These are phyloP conservation scores for Myoxocephalus aenaeus DNA, from an alignment of 2,797 vertebrate genomes.

Conservation along the genomic window DNA sequence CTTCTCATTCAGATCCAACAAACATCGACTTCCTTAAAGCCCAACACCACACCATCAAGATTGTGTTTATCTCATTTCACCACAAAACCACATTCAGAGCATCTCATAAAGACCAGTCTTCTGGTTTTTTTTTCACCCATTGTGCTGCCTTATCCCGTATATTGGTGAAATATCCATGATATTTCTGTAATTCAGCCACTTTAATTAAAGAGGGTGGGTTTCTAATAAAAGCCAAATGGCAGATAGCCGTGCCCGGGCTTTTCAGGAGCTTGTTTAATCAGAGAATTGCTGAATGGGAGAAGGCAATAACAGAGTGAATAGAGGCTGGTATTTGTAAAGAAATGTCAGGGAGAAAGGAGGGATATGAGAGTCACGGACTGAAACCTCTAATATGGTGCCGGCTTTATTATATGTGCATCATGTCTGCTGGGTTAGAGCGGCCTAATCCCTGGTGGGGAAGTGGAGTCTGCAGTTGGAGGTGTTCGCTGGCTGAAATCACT, in stretches of 20 bases:
- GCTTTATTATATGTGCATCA: conserved; percentile 70
- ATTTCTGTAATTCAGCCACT: conserved; percentile 77
- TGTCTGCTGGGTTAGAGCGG: conserved; percentile 46
- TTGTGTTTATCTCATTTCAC: conserved; percentile 69
- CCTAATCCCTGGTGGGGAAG: conserved; percentile 51
- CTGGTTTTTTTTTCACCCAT: conserved; percentile 57
- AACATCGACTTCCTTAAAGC: conserved; percentile 34
- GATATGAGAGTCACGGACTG: conserved; percentile 71
- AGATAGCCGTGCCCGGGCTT: conserved; percentile 76
- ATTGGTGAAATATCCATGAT: conserved; percentile 76
- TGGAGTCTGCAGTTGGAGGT: conserved; percentile 18
- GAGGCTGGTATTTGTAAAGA: conserved; percentile 84
- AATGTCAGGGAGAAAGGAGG: conserved; percentile 78
- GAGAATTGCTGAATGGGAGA: conserved; percentile 73
- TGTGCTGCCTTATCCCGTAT: conserved; percentile 74
- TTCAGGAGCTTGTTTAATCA: conserved; percentile 79
- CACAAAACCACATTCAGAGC: conserved; percentile 61
- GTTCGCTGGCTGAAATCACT: conserved; percentile 12
- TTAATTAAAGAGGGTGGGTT: conserved; percentile 78
- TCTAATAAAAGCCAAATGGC: conserved; percentile 83
- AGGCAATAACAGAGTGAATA: conserved; percentile 81
- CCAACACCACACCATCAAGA: conserved; percentile 44
- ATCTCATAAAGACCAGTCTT: conserved; percentile 69
- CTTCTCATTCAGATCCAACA: conserved; percentile 36
- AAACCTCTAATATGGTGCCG: conserved; percentile 67